These are phyloP conservation scores for Xestia xanthographa DNA, from an alignment of 2,888 invertebrate genomes.

Conservation along the genomic window DNA sequence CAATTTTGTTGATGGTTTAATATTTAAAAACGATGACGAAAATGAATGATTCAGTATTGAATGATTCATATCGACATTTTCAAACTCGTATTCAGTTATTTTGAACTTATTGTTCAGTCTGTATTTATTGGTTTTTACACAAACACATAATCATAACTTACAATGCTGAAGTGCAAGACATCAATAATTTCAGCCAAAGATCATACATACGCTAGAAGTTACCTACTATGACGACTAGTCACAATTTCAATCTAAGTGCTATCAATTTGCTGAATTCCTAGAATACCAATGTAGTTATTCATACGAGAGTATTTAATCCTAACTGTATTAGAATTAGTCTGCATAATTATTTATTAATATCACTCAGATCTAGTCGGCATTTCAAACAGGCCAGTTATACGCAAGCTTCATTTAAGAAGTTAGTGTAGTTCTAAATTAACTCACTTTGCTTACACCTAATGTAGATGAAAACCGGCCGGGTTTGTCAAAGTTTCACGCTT, in stretches of 20 bases:
- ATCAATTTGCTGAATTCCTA: neutral
- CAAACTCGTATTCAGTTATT: neutral
- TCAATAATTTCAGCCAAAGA: neutral
- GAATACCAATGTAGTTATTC: neutral
- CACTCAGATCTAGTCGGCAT: neutral
- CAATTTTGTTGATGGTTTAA: no score
- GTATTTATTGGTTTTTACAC: neutral
- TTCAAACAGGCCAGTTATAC: constrained; percentile 4
- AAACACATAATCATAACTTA: neutral
- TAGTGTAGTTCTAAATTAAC: constrained; percentile 33
- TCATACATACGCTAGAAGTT: neutral
- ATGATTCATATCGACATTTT: neutral
- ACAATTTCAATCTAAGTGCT: neutral
- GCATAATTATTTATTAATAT: constrained; percentile 2
- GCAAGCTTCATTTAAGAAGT: constrained; percentile 9
- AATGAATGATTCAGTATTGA: neutral
- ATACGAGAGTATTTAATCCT: neutral
- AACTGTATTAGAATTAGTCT: neutral
- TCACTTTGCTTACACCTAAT: constrained; percentile 3
- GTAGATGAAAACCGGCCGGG: neutral
- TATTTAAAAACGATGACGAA: no score
- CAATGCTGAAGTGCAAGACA: neutral
- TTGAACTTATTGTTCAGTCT: no score
- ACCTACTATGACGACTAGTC: neutral
- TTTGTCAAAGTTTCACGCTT: constrained; percentile 34